phyloP scores from a whole-genome alignment of 2,113 vertebrate genomes.

The Meriones unguiculatus region DNA sequence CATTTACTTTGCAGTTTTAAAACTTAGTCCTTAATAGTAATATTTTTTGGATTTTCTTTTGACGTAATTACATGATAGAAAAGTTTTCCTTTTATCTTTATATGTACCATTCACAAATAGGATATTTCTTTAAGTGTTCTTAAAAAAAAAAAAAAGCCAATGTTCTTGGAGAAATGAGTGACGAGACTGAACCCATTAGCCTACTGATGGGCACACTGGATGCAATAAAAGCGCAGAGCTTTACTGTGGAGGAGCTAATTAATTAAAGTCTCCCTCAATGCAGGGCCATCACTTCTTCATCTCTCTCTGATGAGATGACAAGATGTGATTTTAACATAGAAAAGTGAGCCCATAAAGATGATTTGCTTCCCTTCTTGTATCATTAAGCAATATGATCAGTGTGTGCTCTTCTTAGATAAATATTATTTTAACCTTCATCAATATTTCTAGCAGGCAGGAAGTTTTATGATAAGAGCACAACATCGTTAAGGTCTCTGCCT shows the following conservation, averaged over 20 bases:
- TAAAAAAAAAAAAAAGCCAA: not conserved
- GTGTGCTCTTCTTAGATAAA: conserved; percentile 66
- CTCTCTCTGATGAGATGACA: conserved; percentile 62
- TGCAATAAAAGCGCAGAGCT: not conserved
- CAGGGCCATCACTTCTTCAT: conserved; percentile 9
- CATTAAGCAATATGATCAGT: conserved; percentile 54
- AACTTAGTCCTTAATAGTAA: conserved; percentile 17
- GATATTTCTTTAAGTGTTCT: conserved; percentile 42
- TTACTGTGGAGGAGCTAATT: not conserved
- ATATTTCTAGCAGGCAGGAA: conserved; percentile 70
- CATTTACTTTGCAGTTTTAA: conserved; percentile 43
- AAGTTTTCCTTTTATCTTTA: conserved; percentile 52
- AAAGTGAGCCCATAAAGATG: conserved; percentile 56
- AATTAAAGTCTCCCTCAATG: conserved; percentile 1
- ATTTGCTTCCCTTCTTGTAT: conserved; percentile 56
- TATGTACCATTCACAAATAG: conserved; percentile 39
- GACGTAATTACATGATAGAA: not conserved
- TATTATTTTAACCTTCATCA: conserved; percentile 66
- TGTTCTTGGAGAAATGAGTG: conserved; percentile 43
- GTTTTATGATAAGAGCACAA: conserved; percentile 64
- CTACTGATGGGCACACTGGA: conserved; percentile 20
- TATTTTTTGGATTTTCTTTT: conserved; percentile 59
- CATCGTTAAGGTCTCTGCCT: not conserved
- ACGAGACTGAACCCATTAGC: conserved; percentile 18
- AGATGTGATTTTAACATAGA: conserved; percentile 68